Evolutionary conservation across 2,797 vertebrate genomes (phyloP).

Genomic region (Pelodytes ibericus): DNA sequence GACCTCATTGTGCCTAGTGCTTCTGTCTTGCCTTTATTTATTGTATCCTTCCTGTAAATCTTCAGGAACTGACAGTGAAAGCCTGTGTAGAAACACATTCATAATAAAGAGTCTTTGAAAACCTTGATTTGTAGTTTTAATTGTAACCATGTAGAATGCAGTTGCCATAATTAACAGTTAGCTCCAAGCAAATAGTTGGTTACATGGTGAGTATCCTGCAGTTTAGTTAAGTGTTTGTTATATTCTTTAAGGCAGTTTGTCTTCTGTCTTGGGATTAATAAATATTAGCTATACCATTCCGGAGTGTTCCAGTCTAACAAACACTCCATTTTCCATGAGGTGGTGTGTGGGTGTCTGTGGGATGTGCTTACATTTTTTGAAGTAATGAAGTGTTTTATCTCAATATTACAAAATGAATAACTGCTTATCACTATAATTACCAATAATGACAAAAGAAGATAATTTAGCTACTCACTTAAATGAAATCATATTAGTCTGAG

Average conservation of each 20-base stretch:
- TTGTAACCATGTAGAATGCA: background rate
- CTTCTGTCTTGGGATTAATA: background rate
- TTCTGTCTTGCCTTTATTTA: too few relatives aligned
- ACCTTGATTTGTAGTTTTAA: too few relatives aligned
- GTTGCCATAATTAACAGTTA: background rate
- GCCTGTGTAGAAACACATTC: too few relatives aligned
- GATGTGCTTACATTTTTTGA: slow-evolving; percentile 58
- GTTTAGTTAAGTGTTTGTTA: background rate
- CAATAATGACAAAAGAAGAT: slow-evolving; percentile 64
- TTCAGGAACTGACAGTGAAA: too few relatives aligned
- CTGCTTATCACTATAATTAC: slow-evolving; percentile 59
- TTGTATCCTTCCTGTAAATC: too few relatives aligned
- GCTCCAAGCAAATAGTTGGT: background rate
- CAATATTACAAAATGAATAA: slow-evolving; percentile 64
- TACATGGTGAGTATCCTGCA: background rate
- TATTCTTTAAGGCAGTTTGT: background rate
- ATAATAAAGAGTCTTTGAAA: too few relatives aligned
- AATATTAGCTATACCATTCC: background rate
- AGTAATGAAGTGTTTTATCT: slow-evolving; percentile 64
- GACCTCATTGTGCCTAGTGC: too few relatives aligned
- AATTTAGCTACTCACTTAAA: slow-evolving; percentile 58
- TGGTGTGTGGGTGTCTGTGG: slow-evolving; percentile 48
- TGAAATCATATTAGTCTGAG: slow-evolving; percentile 56
- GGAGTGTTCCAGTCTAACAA: background rate
- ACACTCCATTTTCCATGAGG: slow-evolving; percentile 21